Conservation (phyloP, 1,140 invertebrate species). For the Cyrtorhinus lividipennis region DNA sequence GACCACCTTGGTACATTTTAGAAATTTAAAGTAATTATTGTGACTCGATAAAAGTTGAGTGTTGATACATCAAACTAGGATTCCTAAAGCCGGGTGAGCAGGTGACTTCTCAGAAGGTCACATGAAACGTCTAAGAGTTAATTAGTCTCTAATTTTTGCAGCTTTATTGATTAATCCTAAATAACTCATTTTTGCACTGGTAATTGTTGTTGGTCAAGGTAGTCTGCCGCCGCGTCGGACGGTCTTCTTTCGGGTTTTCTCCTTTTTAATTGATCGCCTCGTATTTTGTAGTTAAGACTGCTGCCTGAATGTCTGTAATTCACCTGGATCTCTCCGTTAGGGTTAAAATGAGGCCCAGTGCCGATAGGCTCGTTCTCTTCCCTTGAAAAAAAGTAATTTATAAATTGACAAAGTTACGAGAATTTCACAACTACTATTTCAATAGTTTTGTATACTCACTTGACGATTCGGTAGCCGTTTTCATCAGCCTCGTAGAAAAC, state of each 20-base stretch:
- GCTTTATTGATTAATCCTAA: too few species aligned
- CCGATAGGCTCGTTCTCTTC: constrained; percentile 34
- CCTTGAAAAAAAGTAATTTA: constrained; percentile 20
- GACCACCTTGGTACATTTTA: too few species aligned
- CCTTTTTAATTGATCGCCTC: constrained; percentile 5
- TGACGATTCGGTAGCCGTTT: constrained; percentile 39
- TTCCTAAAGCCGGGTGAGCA: too few species aligned
- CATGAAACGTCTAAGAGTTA: too few species aligned
- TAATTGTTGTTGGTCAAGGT: background rate
- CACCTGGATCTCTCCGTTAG: constrained; percentile 34
- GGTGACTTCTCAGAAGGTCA: too few species aligned
- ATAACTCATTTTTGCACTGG: too few species aligned
- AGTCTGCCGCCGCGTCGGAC: background rate
- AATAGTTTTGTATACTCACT: constrained; percentile 33
- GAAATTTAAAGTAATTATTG: too few species aligned
- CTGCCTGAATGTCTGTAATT: constrained; percentile 27
- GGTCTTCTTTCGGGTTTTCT: background rate
- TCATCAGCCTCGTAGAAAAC: constrained; percentile 41
- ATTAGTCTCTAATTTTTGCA: too few species aligned
- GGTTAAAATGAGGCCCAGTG: constrained; percentile 33
- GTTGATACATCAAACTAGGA: too few species aligned
- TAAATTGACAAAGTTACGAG: too few species aligned
- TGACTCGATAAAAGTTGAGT: too few species aligned
- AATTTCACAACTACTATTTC: too few species aligned
- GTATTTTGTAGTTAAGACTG: constrained; percentile 28